These are phyloP conservation scores for Bilobella aurantiaca DNA, from an alignment of 1,140 invertebrate genomes.

Conservation along the genomic window DNA sequence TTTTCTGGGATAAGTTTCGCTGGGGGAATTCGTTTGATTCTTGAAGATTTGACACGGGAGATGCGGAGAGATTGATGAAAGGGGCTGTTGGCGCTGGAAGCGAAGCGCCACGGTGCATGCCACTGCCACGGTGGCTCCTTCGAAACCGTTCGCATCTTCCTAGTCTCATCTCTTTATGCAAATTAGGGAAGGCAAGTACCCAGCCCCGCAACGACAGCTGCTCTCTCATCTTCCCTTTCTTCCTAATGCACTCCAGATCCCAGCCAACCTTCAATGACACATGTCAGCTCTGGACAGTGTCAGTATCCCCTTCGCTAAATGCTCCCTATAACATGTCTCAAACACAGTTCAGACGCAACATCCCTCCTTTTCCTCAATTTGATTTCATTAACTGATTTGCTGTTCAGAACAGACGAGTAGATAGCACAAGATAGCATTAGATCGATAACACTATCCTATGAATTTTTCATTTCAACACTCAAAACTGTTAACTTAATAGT, in stretches of 20 bases:
- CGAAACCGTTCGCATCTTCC: background rate
- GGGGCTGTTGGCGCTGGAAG: background rate
- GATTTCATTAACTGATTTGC: too few species aligned
- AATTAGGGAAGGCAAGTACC: background rate
- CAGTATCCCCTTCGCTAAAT: background rate
- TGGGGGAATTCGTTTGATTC: too few species aligned
- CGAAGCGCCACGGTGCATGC: background rate
- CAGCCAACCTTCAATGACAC: background rate
- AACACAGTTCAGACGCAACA: too few species aligned
- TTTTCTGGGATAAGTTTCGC: too few species aligned
- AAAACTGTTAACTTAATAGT: too few species aligned
- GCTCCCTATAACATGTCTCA: too few species aligned
- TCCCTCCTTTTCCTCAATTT: too few species aligned
- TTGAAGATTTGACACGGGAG: background rate
- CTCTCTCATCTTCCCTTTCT: background rate
- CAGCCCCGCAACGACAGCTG: background rate
- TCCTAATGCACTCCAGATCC: background rate
- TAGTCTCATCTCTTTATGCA: constrained; percentile 3
- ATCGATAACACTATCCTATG: too few species aligned
- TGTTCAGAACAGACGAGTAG: too few species aligned
- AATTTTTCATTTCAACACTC: too few species aligned
- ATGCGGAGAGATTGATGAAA: background rate
- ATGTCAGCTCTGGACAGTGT: constrained; percentile 1
- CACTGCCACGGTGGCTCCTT: background rate
- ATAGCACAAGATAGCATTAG: too few species aligned